Evolutionary conservation across 2,888 invertebrate genomes (phyloP).

Genomic region (Ecdyonurus torrentis): DNA sequence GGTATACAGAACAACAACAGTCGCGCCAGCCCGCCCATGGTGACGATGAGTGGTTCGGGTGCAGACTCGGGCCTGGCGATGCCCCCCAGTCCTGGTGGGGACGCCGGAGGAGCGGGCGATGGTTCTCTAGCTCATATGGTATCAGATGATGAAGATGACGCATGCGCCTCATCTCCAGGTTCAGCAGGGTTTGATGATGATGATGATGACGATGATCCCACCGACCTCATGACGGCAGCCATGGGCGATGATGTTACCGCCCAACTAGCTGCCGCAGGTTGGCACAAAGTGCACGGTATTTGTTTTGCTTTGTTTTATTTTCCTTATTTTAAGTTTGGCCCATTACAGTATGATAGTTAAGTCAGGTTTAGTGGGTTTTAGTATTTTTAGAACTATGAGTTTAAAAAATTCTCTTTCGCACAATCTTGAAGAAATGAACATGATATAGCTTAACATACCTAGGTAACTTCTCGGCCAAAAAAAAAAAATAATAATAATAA

Average conservation of each 20-base stretch:
- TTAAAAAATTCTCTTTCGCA: no score
- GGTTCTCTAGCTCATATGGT: conserved; percentile 11
- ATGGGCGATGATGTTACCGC: conserved; percentile 91
- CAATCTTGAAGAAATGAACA: no score
- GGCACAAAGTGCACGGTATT: conserved; percentile 34
- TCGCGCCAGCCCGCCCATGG: conserved; percentile 13
- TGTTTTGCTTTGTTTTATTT: conserved; percentile 19
- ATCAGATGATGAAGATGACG: conserved; percentile 50
- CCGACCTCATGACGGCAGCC: conserved; percentile 67
- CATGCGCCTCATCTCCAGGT: conserved; percentile 62
- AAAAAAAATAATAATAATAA: no score
- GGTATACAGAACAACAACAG: background rate
- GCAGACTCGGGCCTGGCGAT: conserved; percentile 9
- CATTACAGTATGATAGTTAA: background rate
- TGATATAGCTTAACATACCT: no score
- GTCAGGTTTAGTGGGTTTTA: no score
- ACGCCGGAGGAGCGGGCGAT: background rate
- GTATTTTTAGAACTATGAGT: no score
- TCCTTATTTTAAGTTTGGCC: conserved; percentile 21
- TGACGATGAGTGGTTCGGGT: conserved; percentile 17
- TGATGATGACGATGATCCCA: conserved; percentile 54
- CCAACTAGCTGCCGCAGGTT: conserved; percentile 89
- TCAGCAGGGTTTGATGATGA: conserved; percentile 28
- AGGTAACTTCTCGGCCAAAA: no score
- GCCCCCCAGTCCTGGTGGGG: background rate